Evolutionary conservation across 2,888 invertebrate species (phyloP), one percentile per base, ranked within the genome.

Genomic region (Blastobasis lacticolella): DNA sequence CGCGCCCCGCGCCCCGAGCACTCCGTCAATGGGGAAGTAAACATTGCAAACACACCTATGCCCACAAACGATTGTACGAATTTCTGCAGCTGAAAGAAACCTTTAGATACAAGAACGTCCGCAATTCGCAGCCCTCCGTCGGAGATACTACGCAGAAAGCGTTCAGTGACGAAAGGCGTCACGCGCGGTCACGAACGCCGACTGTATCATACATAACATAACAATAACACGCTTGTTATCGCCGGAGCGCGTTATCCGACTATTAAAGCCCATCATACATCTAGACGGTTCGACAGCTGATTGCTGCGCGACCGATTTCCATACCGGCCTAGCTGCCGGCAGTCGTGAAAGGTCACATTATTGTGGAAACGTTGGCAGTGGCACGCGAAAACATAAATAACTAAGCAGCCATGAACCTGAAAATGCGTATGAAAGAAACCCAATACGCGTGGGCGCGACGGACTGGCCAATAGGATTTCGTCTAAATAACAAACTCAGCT

Each of bases 1-100:
- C 61, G 75, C 72, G 75, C 64, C 77, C 73, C 75, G 63, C 73
- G 73, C 75, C 23, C 23, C 23, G 23, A 23, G 3, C 23, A 3
- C 23, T 23, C 23, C 23, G 79, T 86, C 79, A 85, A 84, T 86
- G 86, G 79, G 78, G 73, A 82, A 71, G 82, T 82, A 81, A 83
- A 85, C 78, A 79, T 71, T 67, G 23, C 8, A 10, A 23, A 45
- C 10, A 42, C 10, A 42, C 10, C 5, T 42, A 42, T 62, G 58
- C 59, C 59, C 55, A 56, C 50, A 56, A 50, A 54, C 56, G 54
- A 56, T 5, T 36, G 48, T 45, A 58, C 55, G 46, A 45, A 46
- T 59, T 52, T 50, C 58, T 45, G 54, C 57, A 56, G 51, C 51
- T 36, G 38, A 50, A 51, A 45, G 58, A 49, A 53, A 49, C 45